Base-by-base conservation (phyloP, 2,797 vertebrate species). In the Macropus fuliginosus region DNA sequence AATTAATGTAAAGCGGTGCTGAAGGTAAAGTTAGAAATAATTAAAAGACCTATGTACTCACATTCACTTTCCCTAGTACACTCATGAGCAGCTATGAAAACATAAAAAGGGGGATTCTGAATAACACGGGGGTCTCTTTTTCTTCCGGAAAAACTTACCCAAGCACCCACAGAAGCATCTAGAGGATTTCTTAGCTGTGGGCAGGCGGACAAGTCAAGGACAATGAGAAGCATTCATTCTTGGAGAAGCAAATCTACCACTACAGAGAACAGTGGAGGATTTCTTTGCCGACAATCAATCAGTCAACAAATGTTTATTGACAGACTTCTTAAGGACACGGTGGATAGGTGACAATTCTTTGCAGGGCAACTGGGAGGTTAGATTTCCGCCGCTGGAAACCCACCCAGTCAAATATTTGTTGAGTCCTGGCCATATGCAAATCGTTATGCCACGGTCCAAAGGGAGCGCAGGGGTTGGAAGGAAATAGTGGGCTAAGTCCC, bases 301-400 rank as follows among this genome's bases (percentile, higher is more conserved):
- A 93, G 62, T 93, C 94, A 94, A 93, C 90, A 90, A 56, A 94
- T 81, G 93, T 55, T 97, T 95, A 87, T 95, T 96, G 74, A 94
- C 89, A 93, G 46, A 89, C 93, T 95, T 95, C 91, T 96, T 95
- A 56, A 74, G 91, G 55, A 89, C 97, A 91, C 59, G 50, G n/a
- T 96, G 57, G 94, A 94, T 90, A 92, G 74, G 93, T 94, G 93
- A 87, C 90, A 95, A 18, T 94, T 96, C 93, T 94, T 97, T 89
- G 81, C 5, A 93, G 18, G 52, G 66, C 95, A 94, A 92, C 90
- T 34, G 29, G 87, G 74, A 97, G 92, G 94, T 91, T 95, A 6
- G 91, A 57, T 90, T 97, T 97, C 92, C 92, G 34, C 91, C 93
- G 93, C 54, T 94, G 93, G 97, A 97, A 97, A 92, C 92, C 89